Conservation (phyloP, 2,888 invertebrate genomes). For the Acronicta psi region DNA sequence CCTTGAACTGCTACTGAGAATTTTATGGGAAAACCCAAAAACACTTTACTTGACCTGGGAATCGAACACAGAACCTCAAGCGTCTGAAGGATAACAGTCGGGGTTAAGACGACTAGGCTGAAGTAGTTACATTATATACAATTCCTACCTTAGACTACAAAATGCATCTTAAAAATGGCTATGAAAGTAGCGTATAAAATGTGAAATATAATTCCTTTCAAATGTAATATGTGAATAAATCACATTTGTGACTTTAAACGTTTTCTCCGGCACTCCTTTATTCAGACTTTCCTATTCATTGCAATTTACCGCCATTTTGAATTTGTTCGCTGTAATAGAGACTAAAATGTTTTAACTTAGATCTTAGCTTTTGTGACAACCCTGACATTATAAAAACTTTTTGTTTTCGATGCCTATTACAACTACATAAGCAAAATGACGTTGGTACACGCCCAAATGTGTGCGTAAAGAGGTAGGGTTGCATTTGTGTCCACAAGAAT, state of each 20-base stretch:
- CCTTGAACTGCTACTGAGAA: too few relatives aligned
- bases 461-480: too few relatives aligned
- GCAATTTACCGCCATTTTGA: conserved; percentile 45
- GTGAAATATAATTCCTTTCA: conserved; percentile 39
- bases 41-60: too few relatives aligned
- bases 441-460: too few relatives aligned
- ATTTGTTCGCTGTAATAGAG: conserved; percentile 27
- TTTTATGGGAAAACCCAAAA: too few relatives aligned
- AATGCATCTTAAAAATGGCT: conserved; percentile 11
- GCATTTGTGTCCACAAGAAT: too few relatives aligned
- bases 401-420: too few relatives aligned
- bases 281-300: conserved; percentile 43
- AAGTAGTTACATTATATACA: not conserved
- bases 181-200: conserved; percentile 21
- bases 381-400: too few relatives aligned
- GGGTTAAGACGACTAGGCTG: too few relatives aligned
- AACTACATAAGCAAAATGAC: too few relatives aligned
- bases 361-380: conserved; percentile 2
- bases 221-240: conserved; percentile 52
- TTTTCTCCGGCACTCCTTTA: conserved; percentile 51
- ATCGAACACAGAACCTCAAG: too few relatives aligned
- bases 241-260: conserved; percentile 58
- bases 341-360: conserved; percentile 3
- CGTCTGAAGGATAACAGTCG: too few relatives aligned
- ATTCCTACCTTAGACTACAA: not conserved